Percentiles rank a stretch among this genome's conserved stretches.
phyloP scores from a whole-genome alignment of 2,113 vertebrate genomes.

The Gavia stellata region DNA sequence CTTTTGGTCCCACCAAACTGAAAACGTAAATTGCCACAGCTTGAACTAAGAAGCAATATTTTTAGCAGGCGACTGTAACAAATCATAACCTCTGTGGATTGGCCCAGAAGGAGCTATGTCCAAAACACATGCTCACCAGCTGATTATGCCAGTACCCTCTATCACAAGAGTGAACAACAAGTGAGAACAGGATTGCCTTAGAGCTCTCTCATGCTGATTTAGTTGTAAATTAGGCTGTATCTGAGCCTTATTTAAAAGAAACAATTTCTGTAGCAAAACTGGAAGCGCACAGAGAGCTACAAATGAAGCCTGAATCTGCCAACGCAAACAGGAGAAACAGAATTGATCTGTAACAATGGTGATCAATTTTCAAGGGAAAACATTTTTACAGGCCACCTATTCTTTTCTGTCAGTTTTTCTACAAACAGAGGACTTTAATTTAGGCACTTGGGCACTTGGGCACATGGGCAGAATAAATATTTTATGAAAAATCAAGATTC shows the following conservation, averaged over 20 bases:
- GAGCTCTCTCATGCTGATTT: background rate
- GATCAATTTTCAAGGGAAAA: background rate
- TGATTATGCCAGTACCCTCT: background rate
- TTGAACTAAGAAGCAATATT: background rate
- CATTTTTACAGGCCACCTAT: background rate
- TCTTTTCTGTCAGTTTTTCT: background rate
- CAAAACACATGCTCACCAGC: background rate
- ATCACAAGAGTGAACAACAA: background rate
- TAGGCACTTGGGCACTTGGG: too few species aligned
- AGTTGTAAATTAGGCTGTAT: conserved; percentile 9
- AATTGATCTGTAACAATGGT: accelerated
- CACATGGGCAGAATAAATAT: background rate
- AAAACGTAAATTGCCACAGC: background rate
- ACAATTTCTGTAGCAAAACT: background rate
- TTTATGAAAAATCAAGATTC: background rate
- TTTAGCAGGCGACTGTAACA: background rate
- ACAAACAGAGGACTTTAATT: background rate
- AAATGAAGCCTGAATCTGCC: background rate
- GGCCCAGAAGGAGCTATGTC: background rate
- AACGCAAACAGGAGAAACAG: background rate
- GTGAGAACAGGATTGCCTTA: background rate
- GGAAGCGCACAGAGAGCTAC: background rate
- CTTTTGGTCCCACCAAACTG: background rate
- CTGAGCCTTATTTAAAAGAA: conserved; percentile 16
- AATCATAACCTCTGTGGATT: background rate